Base-by-base conservation (phyloP, 2,888 invertebrate species). In the Dynastes hyllus region DNA sequence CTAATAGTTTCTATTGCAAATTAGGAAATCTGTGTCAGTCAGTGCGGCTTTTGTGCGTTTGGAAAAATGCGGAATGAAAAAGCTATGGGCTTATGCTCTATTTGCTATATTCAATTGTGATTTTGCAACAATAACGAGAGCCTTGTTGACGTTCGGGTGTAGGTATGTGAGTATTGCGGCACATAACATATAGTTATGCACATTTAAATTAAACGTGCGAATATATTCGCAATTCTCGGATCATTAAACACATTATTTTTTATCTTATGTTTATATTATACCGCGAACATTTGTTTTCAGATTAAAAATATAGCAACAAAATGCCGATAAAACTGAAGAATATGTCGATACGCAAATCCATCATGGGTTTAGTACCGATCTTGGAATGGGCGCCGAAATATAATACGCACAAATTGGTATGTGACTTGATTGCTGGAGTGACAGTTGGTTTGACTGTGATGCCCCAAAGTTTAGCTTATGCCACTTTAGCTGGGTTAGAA, bases 371-470 rank as follows among this genome's bases (percentile, higher is more conserved):
- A 16, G 37, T 80, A n/a, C 83, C 83, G 45, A 92, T 95, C 79
- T 85, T 94, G 13, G 91, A 91, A 86, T 97, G 96, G 96, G 89
- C 95, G 13, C 93, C 94, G 0, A 91, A 92, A 77, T 97, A 97
- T 89, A 93, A 93, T 85, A 91, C 93, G 0, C 93, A 94, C 81
- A 94, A 95, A 87, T 92, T 95, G 1, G 87, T 97, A 76, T 93
- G 95, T 80, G 98, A 98, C 90, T 86, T 95, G 67, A 96, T 98
- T 84, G 98, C 98, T n/a, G 98, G 98, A 0, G 90, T 98, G 79
- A 97, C 98, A 1, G 98, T 98, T 0, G 98, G 97, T 0, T 91
- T 98, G 32, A 98, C 97, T 0, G 96, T 97, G 61, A 94, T 98
- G 90, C 98, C 98, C 0, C 98, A 98, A 87, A 96, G 96, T 11